phyloP scores from a whole-genome alignment of 1,140 invertebrate genomes.

The Phocides pigmalion region DNA sequence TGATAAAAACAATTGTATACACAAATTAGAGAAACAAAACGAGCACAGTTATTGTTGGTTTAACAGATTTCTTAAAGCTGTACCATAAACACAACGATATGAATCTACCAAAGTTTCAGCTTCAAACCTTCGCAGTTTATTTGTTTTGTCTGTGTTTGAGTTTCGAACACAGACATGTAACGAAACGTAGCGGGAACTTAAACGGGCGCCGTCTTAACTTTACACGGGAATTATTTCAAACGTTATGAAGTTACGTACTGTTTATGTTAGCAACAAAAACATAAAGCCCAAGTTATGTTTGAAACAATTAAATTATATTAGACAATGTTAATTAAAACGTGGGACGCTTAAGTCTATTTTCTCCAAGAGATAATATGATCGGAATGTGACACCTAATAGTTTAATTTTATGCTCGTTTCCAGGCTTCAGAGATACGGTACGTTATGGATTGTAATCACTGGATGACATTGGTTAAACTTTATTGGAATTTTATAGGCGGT shows the following conservation, averaged over 20 bases:
- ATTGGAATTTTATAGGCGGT: too few species aligned
- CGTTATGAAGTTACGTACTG: background rate
- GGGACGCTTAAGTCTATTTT: background rate
- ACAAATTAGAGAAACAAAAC: too few species aligned
- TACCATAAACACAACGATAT: constrained; percentile 11
- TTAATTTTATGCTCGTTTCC: too few species aligned
- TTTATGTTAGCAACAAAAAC: constrained; percentile 1
- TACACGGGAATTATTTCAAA: constrained; percentile 6
- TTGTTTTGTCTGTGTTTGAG: constrained; percentile 23
- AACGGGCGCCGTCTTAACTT: constrained; percentile 12
- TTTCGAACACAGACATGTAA: constrained; percentile 1
- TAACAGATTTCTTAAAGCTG: background rate
- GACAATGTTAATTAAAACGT: background rate
- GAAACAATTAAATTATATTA: background rate
- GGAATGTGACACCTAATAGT: too few species aligned
- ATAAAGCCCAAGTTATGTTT: background rate
- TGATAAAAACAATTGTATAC: too few species aligned
- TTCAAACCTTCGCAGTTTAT: constrained; percentile 13
- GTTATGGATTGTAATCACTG: too few species aligned
- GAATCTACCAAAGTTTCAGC: too few species aligned
- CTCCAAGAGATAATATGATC: background rate
- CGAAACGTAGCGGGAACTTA: constrained; percentile 6
- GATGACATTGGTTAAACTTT: too few species aligned
- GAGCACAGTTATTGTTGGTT: background rate
- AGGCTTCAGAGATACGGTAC: too few species aligned